Evolutionary conservation across 2,797 vertebrate species (phyloP).

Genomic region (Brotula barbata): DNA sequence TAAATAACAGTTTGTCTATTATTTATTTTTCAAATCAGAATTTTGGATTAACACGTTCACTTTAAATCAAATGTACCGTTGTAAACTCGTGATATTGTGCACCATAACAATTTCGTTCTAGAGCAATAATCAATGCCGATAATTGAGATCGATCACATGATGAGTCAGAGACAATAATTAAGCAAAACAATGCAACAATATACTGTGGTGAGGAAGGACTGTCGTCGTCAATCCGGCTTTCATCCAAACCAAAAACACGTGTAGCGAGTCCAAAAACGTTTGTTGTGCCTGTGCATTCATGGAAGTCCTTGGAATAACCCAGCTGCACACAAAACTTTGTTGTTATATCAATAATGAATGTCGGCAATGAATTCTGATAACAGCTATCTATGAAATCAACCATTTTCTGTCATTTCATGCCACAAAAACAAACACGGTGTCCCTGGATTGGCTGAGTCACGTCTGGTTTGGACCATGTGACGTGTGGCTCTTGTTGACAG

Average conservation of each 20-base stretch:
- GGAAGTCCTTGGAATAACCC: constrained; percentile 2
- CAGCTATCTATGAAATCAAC: constrained; percentile 30
- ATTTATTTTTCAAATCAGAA: too few species aligned
- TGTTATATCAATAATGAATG: constrained; percentile 51
- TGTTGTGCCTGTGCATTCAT: constrained; percentile 8
- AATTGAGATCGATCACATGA: too few species aligned
- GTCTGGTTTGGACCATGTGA: background rate
- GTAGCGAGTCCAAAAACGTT: background rate
- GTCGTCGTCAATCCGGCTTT: background rate
- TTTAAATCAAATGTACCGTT: too few species aligned
- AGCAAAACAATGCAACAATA: too few species aligned
- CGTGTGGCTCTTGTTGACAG: background rate
- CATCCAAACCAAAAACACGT: constrained; percentile 1
- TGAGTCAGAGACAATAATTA: too few species aligned
- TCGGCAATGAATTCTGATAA: constrained; percentile 6
- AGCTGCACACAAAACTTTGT: constrained; percentile 1
- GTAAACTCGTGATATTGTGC: too few species aligned
- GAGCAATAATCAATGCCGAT: too few species aligned
- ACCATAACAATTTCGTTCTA: too few species aligned
- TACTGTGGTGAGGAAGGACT: background rate
- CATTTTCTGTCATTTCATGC: constrained; percentile 4
- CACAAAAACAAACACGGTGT: constrained; percentile 33
- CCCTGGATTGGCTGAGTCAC: accelerated
- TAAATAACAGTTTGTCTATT: too few species aligned
- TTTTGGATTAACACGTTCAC: too few species aligned